Conservation (phyloP, 2,888 invertebrate species). For the Sicus ferrugineus region DNA sequence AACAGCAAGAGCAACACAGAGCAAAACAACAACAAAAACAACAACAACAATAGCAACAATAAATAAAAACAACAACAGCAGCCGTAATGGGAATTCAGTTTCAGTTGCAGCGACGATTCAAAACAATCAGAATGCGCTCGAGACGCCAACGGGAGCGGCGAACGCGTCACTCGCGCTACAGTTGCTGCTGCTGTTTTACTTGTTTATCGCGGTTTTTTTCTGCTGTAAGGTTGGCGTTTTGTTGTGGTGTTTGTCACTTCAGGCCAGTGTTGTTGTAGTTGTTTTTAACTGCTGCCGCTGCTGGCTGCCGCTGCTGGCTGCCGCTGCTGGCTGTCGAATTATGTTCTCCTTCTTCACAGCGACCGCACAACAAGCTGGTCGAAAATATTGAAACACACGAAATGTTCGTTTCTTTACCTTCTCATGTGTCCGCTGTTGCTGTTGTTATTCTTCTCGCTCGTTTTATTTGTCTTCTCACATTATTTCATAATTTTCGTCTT, state of each 20-base stretch:
- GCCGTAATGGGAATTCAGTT: not conserved
- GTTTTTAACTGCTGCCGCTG: not conserved
- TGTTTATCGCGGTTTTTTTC: constrained; percentile 13
- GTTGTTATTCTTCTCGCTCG: not conserved
- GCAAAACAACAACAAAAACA: constrained; percentile 4
- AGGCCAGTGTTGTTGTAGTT: not conserved
- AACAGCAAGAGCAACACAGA: not conserved
- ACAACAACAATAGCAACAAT: constrained; percentile 3
- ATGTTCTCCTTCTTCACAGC: not conserved
- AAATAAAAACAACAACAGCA: constrained; percentile 2
- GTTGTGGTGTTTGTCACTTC: not conserved
- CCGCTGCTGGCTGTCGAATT: not conserved
- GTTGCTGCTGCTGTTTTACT: not conserved
- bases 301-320: constrained; percentile 12
- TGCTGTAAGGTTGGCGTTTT: not conserved
- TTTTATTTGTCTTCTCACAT: not conserved
- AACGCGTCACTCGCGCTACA: not conserved
- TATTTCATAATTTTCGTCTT: too few species aligned
- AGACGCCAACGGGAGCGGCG: not conserved
- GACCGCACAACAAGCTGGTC: constrained; percentile 2
- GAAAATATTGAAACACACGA: not conserved
- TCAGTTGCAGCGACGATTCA: not conserved
- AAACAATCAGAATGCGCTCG: not conserved
- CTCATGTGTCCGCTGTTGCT: not conserved
- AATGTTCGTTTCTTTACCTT: constrained; percentile 1